Evolutionary conservation across 2,888 invertebrate species (phyloP).

Genomic region (Desoria tigrina): DNA sequence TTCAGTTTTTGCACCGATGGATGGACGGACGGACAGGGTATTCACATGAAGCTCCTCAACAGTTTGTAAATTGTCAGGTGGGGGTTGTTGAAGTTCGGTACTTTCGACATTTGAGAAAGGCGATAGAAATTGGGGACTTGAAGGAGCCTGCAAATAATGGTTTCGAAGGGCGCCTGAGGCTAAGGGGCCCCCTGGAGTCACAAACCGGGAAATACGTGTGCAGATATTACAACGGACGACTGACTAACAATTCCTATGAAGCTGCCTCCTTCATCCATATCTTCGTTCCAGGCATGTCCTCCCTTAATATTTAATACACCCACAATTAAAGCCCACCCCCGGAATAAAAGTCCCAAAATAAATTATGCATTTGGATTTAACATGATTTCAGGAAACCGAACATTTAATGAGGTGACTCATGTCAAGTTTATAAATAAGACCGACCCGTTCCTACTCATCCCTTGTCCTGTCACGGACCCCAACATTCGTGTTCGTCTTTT

Average conservation of each 20-base stretch:
- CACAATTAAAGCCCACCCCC: no score
- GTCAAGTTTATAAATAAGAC: slow-evolving; percentile 31
- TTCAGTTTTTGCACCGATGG: no score
- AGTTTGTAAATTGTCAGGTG: no score
- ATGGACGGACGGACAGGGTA: no score
- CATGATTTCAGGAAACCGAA: slow-evolving; percentile 25
- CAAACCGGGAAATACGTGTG: slow-evolving; percentile 40
- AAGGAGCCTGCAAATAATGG: slow-evolving; percentile 12
- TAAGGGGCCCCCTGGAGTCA: slow-evolving; percentile 32
- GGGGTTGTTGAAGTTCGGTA: no score
- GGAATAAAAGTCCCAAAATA: no score
- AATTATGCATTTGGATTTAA: no score
- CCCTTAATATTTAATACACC: no score
- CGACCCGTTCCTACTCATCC: slow-evolving; percentile 21
- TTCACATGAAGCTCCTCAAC: no score
- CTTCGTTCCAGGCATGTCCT: slow-evolving; percentile 33
- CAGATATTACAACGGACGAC: slow-evolving; percentile 28
- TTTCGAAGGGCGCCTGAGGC: slow-evolving; percentile 25
- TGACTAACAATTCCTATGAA: slow-evolving; percentile 30
- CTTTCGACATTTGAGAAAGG: no score
- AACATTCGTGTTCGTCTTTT: slow-evolving; percentile 23
- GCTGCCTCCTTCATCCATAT: slow-evolving; percentile 28
- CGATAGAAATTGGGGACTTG: no score
- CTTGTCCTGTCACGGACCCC: slow-evolving; percentile 34
- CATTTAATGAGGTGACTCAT: slow-evolving; percentile 26